Base-by-base conservation (phyloP, 2,797 vertebrate genomes). In the Odontamblyopus rebecca region DNA sequence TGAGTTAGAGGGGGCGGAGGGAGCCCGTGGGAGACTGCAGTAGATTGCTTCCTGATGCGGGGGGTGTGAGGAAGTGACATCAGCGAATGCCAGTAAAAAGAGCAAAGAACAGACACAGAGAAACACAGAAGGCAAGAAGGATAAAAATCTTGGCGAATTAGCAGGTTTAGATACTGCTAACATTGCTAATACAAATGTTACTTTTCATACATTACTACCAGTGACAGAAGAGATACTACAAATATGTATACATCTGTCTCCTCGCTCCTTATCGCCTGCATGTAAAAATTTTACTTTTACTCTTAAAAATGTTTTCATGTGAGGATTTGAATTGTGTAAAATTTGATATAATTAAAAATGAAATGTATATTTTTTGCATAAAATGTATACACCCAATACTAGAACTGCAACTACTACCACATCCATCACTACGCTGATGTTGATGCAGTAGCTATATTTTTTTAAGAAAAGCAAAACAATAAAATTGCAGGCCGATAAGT, bases 401-500 rank as follows among this genome's bases (percentile, higher is more conserved):
- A 51, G 5, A 16, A 51, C 6, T n/a, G 2, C 53, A 54, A 2
- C 51, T n/a, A n/a, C 23, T n/a, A 54, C 3, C 27, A 27, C 56
- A 27, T 57, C 26, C 23, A 23, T 12, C 26, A 54, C 6, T 54
- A 54, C 19, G 18, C 53, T 54, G 53, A n/a, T 54, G 19, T 54
- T 51, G 50, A 19, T 51, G 5, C 19, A 13, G 53, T 54, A 6
- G 48, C 44, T 15, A 16, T 1, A 38, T 38, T 38, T 38, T 38
- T 38, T 38, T 7, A 56, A 23, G 8, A 56, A n/a, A 56, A 56
- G 54, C 23, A 56, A 56, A 59, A 56, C 35, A 38, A 38, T 38
- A 38, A 38, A 38, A 38, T 2, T 8, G 7, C 82, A 89, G 82
- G 77, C 67, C 83, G 89, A 85, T 90, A 91, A 89, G 90, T 87